Conservation (phyloP, 2,797 vertebrate genomes). For the Cossypha caffra region DNA sequence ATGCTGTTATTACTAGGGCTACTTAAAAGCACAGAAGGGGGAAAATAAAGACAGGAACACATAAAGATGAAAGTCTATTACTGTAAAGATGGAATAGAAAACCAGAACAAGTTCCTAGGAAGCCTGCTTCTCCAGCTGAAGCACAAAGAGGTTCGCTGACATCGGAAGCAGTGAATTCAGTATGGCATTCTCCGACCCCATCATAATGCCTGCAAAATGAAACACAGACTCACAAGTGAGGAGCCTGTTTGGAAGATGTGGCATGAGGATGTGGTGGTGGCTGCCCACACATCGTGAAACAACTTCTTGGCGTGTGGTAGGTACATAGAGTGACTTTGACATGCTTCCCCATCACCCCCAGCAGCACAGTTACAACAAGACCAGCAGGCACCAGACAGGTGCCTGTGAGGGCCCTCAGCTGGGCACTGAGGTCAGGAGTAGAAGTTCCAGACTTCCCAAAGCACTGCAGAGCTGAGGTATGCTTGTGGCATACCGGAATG, state of each 20-base stretch:
- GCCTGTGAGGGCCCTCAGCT: not conserved
- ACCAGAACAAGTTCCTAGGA: not conserved
- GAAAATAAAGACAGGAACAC: fast-evolving
- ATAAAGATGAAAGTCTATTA: not conserved
- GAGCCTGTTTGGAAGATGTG: not conserved
- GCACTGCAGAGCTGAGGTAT: not conserved
- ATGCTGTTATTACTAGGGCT: not conserved
- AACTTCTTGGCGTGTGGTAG: not conserved
- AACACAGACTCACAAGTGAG: not conserved
- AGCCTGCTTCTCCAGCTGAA: not conserved
- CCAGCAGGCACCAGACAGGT: too few relatives aligned
- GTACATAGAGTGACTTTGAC: not conserved
- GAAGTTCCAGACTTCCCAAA: not conserved
- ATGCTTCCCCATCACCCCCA: not conserved
- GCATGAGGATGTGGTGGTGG: not conserved
- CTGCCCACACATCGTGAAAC: not conserved
- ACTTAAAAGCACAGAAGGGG: not conserved
- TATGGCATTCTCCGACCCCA: not conserved
- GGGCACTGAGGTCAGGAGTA: fast-evolving
- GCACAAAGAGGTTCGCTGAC: fast-evolving
- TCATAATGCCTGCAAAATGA: not conserved
- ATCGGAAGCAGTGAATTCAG: not conserved
- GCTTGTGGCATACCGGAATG: not conserved
- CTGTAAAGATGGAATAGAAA: not conserved
- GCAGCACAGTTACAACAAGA: not conserved